A percentile compares a stretch with the other conserved stretches of the same genome.
Evolutionary conservation across 1,140 invertebrate species (phyloP).

Genomic region (Wiebesia pumilae): DNA sequence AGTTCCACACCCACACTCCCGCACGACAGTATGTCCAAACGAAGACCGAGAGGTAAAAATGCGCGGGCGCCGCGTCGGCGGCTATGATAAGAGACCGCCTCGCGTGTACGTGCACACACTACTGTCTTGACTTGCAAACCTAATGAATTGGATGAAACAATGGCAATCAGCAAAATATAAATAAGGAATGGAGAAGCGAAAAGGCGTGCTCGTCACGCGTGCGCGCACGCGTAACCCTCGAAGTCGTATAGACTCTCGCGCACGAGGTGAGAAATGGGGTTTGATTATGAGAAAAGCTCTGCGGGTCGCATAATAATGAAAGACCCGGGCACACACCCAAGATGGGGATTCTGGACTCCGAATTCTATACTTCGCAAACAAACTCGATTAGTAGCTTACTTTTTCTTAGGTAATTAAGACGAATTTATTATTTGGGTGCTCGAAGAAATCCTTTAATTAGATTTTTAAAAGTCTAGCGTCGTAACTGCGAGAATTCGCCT

Average conservation of each 20-base stretch:
- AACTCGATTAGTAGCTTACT: conserved; percentile 33
- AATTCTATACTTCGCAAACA: not conserved
- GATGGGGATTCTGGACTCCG: conserved; percentile 4
- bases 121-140: conserved; percentile 50
- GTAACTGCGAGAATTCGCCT: not conserved
- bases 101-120: conserved; percentile 24
- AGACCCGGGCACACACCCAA: too few relatives aligned
- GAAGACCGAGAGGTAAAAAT: not conserved
- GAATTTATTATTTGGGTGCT: conserved; percentile 24
- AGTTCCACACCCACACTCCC: not conserved
- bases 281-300: conserved; percentile 66
- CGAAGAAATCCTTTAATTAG: conserved; percentile 23
- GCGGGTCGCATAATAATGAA: conserved; percentile 59
- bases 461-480: conserved; percentile 48
- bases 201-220: conserved; percentile 70
- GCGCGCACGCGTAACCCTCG: conserved; percentile 38
- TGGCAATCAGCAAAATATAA: conserved; percentile 74
- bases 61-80: not conserved
- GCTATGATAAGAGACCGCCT: conserved; percentile 50
- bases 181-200: conserved; percentile 66
- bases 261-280: conserved; percentile 66
- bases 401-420: not conserved
- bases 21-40: not conserved
- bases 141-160: conserved; percentile 74
- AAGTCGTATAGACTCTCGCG: conserved; percentile 13